Base-by-base conservation (phyloP, 2,797 vertebrate genomes). In the Mus minutoides region DNA sequence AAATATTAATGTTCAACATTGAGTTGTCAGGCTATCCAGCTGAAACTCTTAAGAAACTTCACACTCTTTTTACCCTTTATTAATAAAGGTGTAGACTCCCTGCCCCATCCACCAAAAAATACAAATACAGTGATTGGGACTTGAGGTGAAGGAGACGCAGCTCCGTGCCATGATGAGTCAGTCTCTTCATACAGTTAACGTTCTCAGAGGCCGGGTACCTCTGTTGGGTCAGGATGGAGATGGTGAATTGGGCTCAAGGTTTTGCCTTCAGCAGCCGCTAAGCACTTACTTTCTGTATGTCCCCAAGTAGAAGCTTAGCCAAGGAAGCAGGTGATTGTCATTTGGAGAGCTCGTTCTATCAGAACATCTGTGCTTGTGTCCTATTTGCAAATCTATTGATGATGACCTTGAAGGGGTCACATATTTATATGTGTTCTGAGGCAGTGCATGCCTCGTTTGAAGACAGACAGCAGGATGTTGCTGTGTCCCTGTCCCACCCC, bases 31-130 rank as follows among this genome's bases (percentile, higher is more conserved):
- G 75, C 11, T 71, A 4, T 86, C 94, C 29, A 87, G 92, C 86
- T 92, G 88, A 85, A 92, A 88, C 60, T 94, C 83, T 94, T 94
- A 14, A 77, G 46, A 82, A 94, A 88, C 86, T 69, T 95, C 4
- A 64, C 52, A 16, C 82, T 71, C 14, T 92, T 93, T 82, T 92
- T 54, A 40, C 91, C 77, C 67, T 77, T 92, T 69, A 69, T 60
- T 46, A 90, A 78, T 77, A 92, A 94, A 96, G 78, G 83, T 49
- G 56, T 31, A 88, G n/a, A 67, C 84, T 84, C 77, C 71, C 75
- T 88, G 11, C 76, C 60, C 24, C 22, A 13, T 92, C 16, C 83
- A 71, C 83, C 76, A 1, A 31, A 26, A 49, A 71, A 62, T 43
- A 80, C 54, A 67, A 94, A 37, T 2, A 21, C 31, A 52, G 43